These are phyloP conservation scores for Diploscapter pachys DNA, from an alignment of 1,140 invertebrate species.

Conservation along the genomic window DNA sequence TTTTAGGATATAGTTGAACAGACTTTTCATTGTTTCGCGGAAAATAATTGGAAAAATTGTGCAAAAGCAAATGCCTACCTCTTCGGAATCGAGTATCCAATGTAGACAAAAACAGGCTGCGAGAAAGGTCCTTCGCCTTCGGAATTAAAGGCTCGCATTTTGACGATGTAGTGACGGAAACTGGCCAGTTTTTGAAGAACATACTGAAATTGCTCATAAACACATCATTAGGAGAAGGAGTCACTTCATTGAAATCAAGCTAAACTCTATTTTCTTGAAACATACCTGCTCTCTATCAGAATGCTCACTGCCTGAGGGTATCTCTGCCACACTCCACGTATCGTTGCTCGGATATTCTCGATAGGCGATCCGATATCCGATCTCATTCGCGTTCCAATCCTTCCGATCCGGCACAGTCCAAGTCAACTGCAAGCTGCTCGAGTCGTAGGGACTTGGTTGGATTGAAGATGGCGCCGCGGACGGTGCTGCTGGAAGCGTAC, in stretches of 20 bases:
- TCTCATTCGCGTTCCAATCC: constrained; percentile 78
- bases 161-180: constrained; percentile 85
- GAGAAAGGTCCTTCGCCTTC: constrained; percentile 90
- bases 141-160: constrained; percentile 90
- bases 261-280: no score
- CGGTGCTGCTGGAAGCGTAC: constrained; percentile 86
- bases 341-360: constrained; percentile 77
- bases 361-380: constrained; percentile 82
- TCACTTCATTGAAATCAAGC: no score
- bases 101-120: constrained; percentile 64
- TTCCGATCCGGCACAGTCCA: constrained; percentile 69
- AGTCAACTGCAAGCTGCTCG: constrained; percentile 64
- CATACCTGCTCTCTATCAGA: constrained; percentile 12
- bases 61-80: not conserved
- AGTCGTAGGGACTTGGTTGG: constrained; percentile 84
- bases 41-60: no score
- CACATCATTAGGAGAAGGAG: no score
- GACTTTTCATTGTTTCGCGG: no score
- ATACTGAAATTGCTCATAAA: constrained; percentile 7
- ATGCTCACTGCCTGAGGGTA: constrained; percentile 68
- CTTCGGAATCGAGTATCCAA: constrained; percentile 55
- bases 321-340: constrained; percentile 74
- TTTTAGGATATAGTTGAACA: no score
- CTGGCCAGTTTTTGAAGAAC: constrained; percentile 42
- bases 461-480: constrained; percentile 75